phyloP scores from a whole-genome alignment of 2,113 vertebrate species.

The Sminthopsis crassicaudata region DNA sequence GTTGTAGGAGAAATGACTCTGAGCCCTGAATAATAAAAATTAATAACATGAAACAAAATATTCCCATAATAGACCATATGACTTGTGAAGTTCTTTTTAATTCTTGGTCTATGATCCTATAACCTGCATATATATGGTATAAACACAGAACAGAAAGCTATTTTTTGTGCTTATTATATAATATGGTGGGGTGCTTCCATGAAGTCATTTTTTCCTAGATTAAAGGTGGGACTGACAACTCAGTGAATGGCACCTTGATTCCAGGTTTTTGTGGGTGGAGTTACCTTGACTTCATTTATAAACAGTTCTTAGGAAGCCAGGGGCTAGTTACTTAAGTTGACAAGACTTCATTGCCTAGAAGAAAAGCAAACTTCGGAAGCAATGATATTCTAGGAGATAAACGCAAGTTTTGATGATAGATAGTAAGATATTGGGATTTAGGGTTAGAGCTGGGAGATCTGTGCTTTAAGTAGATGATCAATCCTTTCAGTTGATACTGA shows the following conservation, averaged over 20 bases:
- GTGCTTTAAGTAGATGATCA: not conserved
- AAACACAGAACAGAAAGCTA: not conserved
- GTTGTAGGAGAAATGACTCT: not conserved
- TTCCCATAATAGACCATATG: no score
- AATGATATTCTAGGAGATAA: not conserved
- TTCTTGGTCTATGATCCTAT: not conserved
- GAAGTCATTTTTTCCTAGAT: not conserved
- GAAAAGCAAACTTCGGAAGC: not conserved
- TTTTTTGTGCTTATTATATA: not conserved
- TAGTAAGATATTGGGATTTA: not conserved
- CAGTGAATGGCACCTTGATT: not conserved
- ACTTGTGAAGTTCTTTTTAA: not conserved
- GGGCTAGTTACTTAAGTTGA: not conserved
- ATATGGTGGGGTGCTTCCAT: not conserved
- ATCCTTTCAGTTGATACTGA: no score
- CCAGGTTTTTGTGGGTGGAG: not conserved
- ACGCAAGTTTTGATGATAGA: not conserved
- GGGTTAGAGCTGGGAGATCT: not conserved
- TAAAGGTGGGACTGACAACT: not conserved
- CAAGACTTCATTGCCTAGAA: not conserved
- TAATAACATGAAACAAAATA: not conserved
- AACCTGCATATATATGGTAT: not conserved
- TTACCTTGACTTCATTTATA: not conserved
- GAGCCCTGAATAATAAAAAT: not conserved
- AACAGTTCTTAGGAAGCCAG: not conserved